Conservation (phyloP, 1,140 invertebrate genomes). For the Heliconius melpomene region DNA sequence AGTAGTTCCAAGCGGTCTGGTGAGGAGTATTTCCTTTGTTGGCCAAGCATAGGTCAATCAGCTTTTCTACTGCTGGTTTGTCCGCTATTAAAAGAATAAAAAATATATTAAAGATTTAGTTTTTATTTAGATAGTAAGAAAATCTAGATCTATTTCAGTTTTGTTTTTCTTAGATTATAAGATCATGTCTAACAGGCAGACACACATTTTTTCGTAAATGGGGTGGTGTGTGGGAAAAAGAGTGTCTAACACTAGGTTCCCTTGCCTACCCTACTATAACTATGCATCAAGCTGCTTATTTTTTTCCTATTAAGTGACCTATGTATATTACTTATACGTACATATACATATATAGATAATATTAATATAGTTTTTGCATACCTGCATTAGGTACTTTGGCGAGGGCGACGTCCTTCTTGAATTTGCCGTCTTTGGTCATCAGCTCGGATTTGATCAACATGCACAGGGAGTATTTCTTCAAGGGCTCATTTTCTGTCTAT, state of each 20-base stretch:
- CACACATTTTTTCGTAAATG: background rate
- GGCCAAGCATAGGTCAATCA: constrained; percentile 73
- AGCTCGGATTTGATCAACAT: constrained; percentile 76
- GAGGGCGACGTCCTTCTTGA: constrained; percentile 78
- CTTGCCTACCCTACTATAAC: no score
- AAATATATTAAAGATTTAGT: background rate
- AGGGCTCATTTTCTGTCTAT: constrained; percentile 69
- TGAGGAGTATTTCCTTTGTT: constrained; percentile 78
- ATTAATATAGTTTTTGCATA: constrained; percentile 33
- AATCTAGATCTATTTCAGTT: no score
- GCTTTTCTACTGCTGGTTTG: constrained; percentile 70
- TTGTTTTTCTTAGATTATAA: no score
- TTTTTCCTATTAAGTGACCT: no score
- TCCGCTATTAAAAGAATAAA: constrained; percentile 53
- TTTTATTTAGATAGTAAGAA: no score
- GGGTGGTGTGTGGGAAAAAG: background rate
- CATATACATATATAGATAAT: no score
- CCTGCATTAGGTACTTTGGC: constrained; percentile 74
- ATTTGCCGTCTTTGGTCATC: constrained; percentile 80
- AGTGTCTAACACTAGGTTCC: no score
- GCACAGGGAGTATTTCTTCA: constrained; percentile 76
- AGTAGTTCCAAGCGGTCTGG: constrained; percentile 80
- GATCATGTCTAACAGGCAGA: background rate
- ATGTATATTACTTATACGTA: no score
- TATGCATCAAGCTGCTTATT: no score